Evolutionary conservation across 2,888 invertebrate genomes (phyloP).

Genomic region (Lepetodrilus schrolli): DNA sequence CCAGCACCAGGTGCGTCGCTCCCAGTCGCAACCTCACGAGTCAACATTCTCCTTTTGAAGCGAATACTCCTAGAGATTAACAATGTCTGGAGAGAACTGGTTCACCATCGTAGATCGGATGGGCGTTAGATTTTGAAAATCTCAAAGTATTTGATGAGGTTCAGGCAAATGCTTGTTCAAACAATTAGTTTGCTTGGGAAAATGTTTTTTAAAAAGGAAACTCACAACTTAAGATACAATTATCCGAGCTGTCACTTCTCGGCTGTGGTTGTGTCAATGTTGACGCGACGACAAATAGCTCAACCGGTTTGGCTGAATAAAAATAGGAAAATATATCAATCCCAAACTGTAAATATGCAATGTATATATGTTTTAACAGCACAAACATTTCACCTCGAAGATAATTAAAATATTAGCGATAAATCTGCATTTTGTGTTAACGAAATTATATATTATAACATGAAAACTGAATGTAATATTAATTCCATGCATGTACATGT

Average conservation of each 20-base stretch:
- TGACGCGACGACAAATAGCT: too few species aligned
- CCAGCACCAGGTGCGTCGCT: not conserved
- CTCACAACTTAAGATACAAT: not conserved
- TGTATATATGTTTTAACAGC: too few species aligned
- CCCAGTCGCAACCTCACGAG: not conserved
- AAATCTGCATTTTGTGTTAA: too few species aligned
- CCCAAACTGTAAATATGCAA: not conserved
- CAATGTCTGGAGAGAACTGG: not conserved
- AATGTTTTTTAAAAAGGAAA: not conserved
- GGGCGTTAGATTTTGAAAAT: not conserved
- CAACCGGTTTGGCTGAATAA: too few species aligned
- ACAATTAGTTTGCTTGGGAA: not conserved
- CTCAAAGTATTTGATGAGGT: not conserved
- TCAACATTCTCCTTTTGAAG: not conserved
- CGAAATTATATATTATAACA: too few species aligned
- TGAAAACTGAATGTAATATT: too few species aligned
- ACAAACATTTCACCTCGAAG: too few species aligned
- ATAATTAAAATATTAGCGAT: too few species aligned
- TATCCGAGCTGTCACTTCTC: not conserved
- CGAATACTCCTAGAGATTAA: not conserved
- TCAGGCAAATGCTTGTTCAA: not conserved
- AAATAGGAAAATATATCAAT: too few species aligned
- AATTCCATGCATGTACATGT: too few species aligned
- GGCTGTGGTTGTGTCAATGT: not conserved
- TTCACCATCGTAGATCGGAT: not conserved